Base-by-base conservation (phyloP, 2,888 invertebrate genomes). In the Pediacus dermestoides region DNA sequence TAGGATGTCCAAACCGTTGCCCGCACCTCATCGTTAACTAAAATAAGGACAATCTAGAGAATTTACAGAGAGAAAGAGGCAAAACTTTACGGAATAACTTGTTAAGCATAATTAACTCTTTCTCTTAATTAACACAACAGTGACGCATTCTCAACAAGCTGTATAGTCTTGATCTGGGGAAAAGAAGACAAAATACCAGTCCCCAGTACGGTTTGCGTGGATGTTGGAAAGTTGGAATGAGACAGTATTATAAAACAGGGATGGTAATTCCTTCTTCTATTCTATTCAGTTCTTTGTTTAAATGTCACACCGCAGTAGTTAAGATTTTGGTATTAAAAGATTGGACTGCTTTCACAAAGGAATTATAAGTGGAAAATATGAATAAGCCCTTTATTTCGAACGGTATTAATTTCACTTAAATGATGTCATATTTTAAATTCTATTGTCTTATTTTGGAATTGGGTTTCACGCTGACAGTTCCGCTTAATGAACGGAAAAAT, bases 81-180 rank as follows among this genome's bases (percentile, higher is more conserved):
- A 57, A 61, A 64, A 61, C 60, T 62, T 57, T 52, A 53, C 59
- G 55, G 58, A 63, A 64, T 64, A 64, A 64, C 64, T 66, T 66
- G 66, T 64, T 65, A 64, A 61, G 64, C 66, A 63, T 65, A 66
- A 66, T 66, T 66, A 66, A 64, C 62, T 63, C 66, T 62, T 64
- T 65, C 65, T 63, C 64, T 66, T 66, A 66, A 66, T 66, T 66
- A 66, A 65, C 64, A 64, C 61, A 65, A 64, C 61, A 63, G 60
- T 61, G 64, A 62, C 62, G 64, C 63, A 61, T 64, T 61, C 60
- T 55, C 61, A 64, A 63, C 62, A 59, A 61, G 58, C 58, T 54
- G 37, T 42, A 39, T 38, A 34, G 3, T 11, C n/a, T 3, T 13
- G 28, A 28, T 28, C 28, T 28, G 28, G 21, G 21, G n/a, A 18